Evolutionary conservation across 2,113 vertebrate genomes (phyloP).

Genomic region (Indri indri): DNA sequence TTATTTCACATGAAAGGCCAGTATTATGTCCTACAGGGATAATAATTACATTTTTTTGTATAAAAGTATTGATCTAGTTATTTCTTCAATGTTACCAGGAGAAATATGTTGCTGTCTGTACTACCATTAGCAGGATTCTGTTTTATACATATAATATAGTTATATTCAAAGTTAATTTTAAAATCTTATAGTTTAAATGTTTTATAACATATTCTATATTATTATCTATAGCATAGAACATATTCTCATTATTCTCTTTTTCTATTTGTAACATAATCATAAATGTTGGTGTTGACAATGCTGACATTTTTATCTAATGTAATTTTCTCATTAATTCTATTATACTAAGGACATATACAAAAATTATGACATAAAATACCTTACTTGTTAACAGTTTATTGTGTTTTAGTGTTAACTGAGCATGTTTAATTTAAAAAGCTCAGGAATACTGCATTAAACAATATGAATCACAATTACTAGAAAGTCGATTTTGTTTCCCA

Average conservation of each 20-base stretch:
- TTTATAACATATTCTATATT: background rate
- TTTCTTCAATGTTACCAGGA: slow-evolving; percentile 57
- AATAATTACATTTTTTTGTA: slow-evolving; percentile 66
- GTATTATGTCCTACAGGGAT: slow-evolving; percentile 76
- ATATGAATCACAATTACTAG: background rate
- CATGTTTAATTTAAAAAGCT: background rate
- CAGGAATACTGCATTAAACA: background rate
- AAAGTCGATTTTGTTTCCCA: background rate
- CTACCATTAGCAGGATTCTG: slow-evolving; percentile 40
- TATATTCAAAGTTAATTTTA: slow-evolving; percentile 23
- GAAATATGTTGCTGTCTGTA: slow-evolving; percentile 21
- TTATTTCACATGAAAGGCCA: slow-evolving; percentile 83
- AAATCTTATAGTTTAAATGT: background rate
- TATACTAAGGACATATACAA: background rate
- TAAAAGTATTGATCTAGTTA: slow-evolving; percentile 79
- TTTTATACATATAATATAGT: background rate
- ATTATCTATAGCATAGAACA: no score
- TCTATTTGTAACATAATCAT: background rate
- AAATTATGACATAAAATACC: background rate
- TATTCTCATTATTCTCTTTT: no score
- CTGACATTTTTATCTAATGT: background rate
- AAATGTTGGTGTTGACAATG: background rate
- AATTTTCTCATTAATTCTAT: slow-evolving; percentile 5
- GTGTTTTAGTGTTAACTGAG: background rate
- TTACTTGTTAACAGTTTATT: background rate